These are phyloP conservation scores for Drosophila aldrichi DNA, from an alignment of 2,888 invertebrate species.

Conservation along the genomic window DNA sequence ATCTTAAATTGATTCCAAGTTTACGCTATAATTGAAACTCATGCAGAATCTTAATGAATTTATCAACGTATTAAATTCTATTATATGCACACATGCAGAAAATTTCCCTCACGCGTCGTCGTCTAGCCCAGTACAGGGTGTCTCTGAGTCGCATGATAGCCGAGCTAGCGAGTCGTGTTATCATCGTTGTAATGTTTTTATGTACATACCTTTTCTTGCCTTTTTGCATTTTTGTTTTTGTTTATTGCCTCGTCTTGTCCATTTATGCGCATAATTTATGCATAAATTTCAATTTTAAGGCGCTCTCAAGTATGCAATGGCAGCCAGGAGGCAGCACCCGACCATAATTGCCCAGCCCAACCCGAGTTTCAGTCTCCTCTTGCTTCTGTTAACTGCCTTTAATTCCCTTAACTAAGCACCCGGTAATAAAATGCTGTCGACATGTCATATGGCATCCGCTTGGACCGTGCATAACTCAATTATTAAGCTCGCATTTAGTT, in stretches of 20 bases:
- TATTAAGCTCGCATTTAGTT: slow-evolving; percentile 12
- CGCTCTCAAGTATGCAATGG: slow-evolving; percentile 46
- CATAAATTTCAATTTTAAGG: slow-evolving; percentile 76
- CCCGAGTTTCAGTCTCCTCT: background rate
- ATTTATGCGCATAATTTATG: slow-evolving; percentile 79
- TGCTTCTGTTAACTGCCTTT: slow-evolving; percentile 18
- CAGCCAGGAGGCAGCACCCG: background rate
- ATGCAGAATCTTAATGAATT: background rate
- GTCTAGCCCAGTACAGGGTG: background rate
- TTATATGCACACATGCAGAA: background rate
- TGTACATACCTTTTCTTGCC: slow-evolving; percentile 8
- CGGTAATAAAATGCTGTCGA: slow-evolving; percentile 13
- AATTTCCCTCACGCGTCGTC: background rate
- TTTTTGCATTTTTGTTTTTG: slow-evolving; percentile 57
- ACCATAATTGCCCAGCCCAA: background rate
- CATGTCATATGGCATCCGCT: slow-evolving; percentile 26
- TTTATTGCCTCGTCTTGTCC: slow-evolving; percentile 73
- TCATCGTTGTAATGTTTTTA: slow-evolving; percentile 14
- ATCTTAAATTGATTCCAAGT: background rate
- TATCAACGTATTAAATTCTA: background rate
- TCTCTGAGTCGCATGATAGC: background rate
- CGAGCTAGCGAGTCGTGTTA: background rate
- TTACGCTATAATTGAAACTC: background rate
- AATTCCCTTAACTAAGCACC: slow-evolving; percentile 59
- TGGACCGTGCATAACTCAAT: slow-evolving; percentile 32